Evolutionary conservation across 2,113 vertebrate species (phyloP).

Genomic region (Atractosteus spatula): DNA sequence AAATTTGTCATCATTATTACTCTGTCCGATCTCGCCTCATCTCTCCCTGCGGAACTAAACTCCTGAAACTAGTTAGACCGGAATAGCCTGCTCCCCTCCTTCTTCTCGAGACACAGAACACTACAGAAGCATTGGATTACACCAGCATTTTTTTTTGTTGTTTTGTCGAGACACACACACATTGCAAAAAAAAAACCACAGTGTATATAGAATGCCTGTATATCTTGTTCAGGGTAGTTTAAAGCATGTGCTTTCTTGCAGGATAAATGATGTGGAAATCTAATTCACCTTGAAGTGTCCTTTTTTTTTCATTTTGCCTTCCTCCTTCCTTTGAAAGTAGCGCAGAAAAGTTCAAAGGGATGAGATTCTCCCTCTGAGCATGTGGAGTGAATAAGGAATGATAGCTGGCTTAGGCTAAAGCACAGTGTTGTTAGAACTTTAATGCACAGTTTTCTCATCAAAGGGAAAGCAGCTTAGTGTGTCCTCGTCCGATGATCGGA

Average conservation of each 20-base stretch:
- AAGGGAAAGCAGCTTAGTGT: conserved; percentile 60
- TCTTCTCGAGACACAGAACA: no score
- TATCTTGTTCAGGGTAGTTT: conserved; percentile 59
- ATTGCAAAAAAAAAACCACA: conserved; percentile 54
- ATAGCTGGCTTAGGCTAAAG: conserved; percentile 42
- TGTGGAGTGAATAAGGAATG: conserved; percentile 46
- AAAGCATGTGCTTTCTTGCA: conserved; percentile 67
- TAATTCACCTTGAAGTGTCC: conserved; percentile 76
- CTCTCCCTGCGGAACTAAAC: no score
- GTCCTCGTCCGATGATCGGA: conserved; percentile 47
- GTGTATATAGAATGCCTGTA: conserved; percentile 39
- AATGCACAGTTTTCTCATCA: conserved; percentile 53
- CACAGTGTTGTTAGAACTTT: conserved; percentile 39
- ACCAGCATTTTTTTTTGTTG: no score
- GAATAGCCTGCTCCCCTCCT: no score
- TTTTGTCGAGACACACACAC: conserved; percentile 7
- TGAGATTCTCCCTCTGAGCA: conserved; percentile 45
- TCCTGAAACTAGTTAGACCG: no score
- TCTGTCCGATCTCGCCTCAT: no score
- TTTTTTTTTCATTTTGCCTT: conserved; percentile 53
- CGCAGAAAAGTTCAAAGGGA: conserved; percentile 66
- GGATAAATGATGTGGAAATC: conserved; percentile 76
- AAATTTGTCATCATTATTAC: no score
- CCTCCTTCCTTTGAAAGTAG: conserved; percentile 66
- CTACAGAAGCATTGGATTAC: no score